Evolutionary conservation across 2,888 invertebrate genomes (phyloP), one percentile per base, ranked within the genome.

Genomic region (Eudemis profundana): DNA sequence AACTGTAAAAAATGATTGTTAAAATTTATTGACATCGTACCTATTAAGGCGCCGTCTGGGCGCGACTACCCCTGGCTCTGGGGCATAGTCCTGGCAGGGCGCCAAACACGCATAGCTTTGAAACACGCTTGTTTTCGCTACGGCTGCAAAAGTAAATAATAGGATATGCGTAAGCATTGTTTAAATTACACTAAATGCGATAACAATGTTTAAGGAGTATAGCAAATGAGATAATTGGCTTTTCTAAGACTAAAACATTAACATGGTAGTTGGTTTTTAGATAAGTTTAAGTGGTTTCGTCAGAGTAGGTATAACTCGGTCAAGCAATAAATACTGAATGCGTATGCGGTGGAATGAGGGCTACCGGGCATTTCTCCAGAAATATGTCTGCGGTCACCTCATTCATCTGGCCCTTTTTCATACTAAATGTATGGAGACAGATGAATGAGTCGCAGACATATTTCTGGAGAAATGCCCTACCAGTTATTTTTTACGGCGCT

Each of bases 21-120:
- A 40, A 40, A 40, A 29, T 46, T n/a, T n/a, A 50, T 33, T 3
- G 33, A 27, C 50, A 14, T 23, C 33, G 19, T 23, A 15, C 14
- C n/a, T n/a, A 49, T 14, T 15, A 17, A 15, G 61, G 61, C 61
- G 61, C 61, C 61, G 61, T 33, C 61, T 42, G 3, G 61, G 15
- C 61, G 61, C 33, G 23, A 12, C 61, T 42, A 23, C 29, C 59
- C 44, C 42, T 33, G 33, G n/a, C 23, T 38, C 59, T 17, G 68
- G 74, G 77, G 70, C 67, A 54, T 61, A 63, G 64, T 73, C 72
- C 72, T 77, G 77, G 77, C 75, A 62, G 17, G 4, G 17, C 50
- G 72, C 77, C 77, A 77, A 74, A 64, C 60, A 54, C 38, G 54
- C 38, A 40, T 27, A 1, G 40, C 19, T 59, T 47, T 19, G 12